A percentile compares a stretch with the other conserved stretches of the same genome.
These are phyloP conservation scores for Lanius collurio DNA, from an alignment of 2,113 vertebrate species.

Conservation along the genomic window DNA sequence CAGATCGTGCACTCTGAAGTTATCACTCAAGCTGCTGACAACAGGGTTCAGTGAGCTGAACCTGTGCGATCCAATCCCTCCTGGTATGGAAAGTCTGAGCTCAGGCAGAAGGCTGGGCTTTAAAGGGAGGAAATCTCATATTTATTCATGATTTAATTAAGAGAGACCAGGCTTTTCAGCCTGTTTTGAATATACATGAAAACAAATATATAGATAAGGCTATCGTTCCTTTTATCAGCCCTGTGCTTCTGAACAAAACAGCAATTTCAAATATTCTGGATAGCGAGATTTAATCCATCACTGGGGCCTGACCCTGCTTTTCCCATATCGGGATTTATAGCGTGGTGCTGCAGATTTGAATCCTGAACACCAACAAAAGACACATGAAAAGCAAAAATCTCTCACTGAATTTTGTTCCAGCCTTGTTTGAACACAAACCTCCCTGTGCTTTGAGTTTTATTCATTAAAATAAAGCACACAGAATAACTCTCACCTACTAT, in stretches of 20 bases:
- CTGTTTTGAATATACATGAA: constrained; percentile 25
- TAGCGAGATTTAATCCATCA: constrained; percentile 11
- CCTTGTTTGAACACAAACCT: constrained; percentile 38
- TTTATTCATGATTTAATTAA: constrained; percentile 61
- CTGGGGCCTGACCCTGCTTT: background rate
- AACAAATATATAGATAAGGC: constrained; percentile 1
- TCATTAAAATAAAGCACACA: constrained; percentile 57
- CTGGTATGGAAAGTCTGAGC: background rate
- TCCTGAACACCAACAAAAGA: constrained; percentile 4
- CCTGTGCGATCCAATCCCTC: background rate
- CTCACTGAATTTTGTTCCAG: constrained; percentile 1
- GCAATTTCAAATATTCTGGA: background rate
- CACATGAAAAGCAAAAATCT: constrained; percentile 25
- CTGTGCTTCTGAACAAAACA: background rate
- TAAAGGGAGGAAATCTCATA: constrained; percentile 15
- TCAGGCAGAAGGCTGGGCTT: constrained; percentile 11
- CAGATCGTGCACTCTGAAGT: constrained; percentile 7
- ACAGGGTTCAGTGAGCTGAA: constrained; percentile 3
- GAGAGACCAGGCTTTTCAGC: background rate
- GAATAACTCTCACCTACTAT: constrained; percentile 40
- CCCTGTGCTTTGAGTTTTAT: background rate
- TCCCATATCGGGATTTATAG: background rate
- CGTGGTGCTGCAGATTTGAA: background rate
- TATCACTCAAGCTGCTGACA: constrained; percentile 33
- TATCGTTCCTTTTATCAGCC: background rate